Evolutionary conservation across 2,888 invertebrate species (phyloP), one percentile per base, ranked within the genome.

Genomic region (Azorinus chamasolen): DNA sequence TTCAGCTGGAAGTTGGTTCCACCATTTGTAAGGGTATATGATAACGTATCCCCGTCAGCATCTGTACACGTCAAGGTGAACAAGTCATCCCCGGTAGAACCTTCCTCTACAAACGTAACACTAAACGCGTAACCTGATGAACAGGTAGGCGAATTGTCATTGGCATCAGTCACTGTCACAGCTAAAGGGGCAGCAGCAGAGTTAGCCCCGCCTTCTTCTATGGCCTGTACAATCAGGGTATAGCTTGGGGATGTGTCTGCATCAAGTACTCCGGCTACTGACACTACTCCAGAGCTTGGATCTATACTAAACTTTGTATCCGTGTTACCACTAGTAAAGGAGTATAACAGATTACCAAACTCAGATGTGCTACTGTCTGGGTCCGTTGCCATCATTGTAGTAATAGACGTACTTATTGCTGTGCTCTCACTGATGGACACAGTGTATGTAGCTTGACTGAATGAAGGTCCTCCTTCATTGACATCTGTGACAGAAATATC

Each of bases 391-490:
- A 65, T 62, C 8, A 87, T 79, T 22, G 78, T 77, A 12, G 70
- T 43, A 25, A 91, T 79, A 8, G 74, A 58, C 2, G 70, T 76
- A 4, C 73, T 78, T 2, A 83, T 59, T 10, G 64, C 25, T 0
- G 63, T 64, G 32, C 48, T 37, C 57, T 87, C 87, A 2, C 69
- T 41, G 2, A 84, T 59, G 16, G 76, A 54, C 6, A 50, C 70
- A 16, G 83, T 64, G 50, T 75, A 83, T 0, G 71, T 18, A 8
- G 73, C 65, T 1, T 59, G 27, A 1, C 48, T 14, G 62, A 88
- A 88, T 0, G 68, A 24, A 8, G 88, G 89, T 8, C 71, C 77
- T 1, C 85, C 88, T 25, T 89, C 87, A 55, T 88, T 89, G 3
- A 84, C 71, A 66, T 87, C 83, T 14, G 69, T 71, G 1, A 89